These are phyloP conservation scores for Polyergus mexicanus DNA, from an alignment of 1,140 invertebrate genomes.

Conservation along the genomic window DNA sequence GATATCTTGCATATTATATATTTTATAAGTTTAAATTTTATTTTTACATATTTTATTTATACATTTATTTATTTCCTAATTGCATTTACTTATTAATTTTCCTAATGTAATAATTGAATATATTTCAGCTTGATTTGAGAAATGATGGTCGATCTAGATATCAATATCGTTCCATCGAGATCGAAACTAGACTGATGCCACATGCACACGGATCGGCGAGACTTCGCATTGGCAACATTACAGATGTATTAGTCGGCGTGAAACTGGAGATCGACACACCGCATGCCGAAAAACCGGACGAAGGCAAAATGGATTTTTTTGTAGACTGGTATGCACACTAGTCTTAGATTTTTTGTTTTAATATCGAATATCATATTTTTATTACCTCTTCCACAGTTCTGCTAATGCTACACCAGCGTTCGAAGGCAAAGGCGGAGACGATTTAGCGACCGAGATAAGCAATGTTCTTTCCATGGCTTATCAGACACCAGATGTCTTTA, in stretches of 20 bases:
- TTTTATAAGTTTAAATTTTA: background rate
- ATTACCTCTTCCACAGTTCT: conserved; percentile 89
- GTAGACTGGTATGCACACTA: conserved; percentile 93
- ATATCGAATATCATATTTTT: background rate
- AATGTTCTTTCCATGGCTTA: conserved; percentile 93
- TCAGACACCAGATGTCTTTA: conserved; percentile 91
- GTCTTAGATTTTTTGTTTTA: background rate
- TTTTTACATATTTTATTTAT: background rate
- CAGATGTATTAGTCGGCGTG: conserved; percentile 96
- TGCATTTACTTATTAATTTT: background rate
- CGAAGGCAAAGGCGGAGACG: conserved; percentile 97
- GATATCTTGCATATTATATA: no score
- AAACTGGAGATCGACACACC: conserved; percentile 97
- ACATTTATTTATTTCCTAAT: background rate
- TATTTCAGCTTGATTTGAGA: conserved; percentile 92
- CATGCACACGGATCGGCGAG: conserved; percentile 97
- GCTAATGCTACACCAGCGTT: conserved; percentile 98
- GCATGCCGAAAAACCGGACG: conserved; percentile 90
- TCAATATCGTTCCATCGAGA: conserved; percentile 95
- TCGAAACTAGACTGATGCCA: conserved; percentile 95
- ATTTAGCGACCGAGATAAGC: conserved; percentile 94
- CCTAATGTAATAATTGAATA: background rate
- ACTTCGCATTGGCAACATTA: conserved; percentile 93
- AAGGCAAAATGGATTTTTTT: conserved; percentile 97
- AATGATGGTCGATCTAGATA: conserved; percentile 94